Base-by-base conservation (phyloP, 64 coral and sea anemone species). In the Cladopsammia gracilis region DNA sequence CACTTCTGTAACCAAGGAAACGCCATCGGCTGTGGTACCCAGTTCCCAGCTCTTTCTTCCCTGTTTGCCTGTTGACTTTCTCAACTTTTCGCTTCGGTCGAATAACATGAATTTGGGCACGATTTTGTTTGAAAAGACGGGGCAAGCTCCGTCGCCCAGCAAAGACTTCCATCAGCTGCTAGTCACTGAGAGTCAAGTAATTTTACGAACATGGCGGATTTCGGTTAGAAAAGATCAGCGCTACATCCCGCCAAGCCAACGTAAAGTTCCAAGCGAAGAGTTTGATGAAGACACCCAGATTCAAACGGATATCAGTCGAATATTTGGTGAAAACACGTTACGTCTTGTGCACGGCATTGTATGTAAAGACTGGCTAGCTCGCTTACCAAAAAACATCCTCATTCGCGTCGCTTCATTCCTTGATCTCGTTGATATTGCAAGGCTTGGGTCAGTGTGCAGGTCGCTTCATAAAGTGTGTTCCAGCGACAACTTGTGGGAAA, bases 161-260 rank as follows among this genome's bases (percentile, higher is more conserved):
- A 98, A 98, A 94, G 97, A 98, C 93, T 98, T 98, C n/a, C 94
- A 98, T 46, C 97, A 98, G 62, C 65, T 98, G 20, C 79, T 98
- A 53, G 97, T 98, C 22, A 92, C 71, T 9, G 94, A 94, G 43
- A 90, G 48, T 20, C 90, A 98, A 82, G 97, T 98, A 13, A 93
- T 96, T 68, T 88, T 91, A 83, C 78, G 97, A 96, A 95, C 94
- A 20, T 98, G 97, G 97, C 90, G 88, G 64, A 90, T 98, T 80
- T 94, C 97, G 10, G 23, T 96, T 14, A 64, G 97, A 64, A 98
- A 98, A 94, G 97, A 98, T 78, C 97, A 96, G 50, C 90, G 94
- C 11, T 87, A 92, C 44, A 98, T 98, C 70, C 97, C 97, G 23
- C 97, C 97, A 5, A 96, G 87, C 69, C 97, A 98, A 58, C 86